Evolutionary conservation across 2,113 vertebrate species (phyloP).

Genomic region (Ia io): DNA sequence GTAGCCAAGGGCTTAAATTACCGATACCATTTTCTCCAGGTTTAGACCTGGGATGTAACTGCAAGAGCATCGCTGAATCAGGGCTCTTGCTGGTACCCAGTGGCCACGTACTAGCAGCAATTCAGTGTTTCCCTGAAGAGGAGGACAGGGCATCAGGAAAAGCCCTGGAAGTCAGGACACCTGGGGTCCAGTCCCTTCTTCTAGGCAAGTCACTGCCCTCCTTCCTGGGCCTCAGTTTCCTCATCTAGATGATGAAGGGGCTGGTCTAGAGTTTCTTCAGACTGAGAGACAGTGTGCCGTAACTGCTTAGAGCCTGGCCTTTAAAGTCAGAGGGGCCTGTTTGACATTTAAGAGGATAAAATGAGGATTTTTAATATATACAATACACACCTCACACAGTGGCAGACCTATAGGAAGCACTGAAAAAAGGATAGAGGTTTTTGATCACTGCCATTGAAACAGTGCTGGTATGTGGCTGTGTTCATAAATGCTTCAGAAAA

Average conservation of each 20-base stretch:
- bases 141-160: too few species aligned
- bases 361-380: not conserved
- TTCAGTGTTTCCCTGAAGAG: not conserved
- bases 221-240: not conserved
- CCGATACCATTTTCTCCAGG: not conserved
- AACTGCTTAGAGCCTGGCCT: not conserved
- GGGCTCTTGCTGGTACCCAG: too few species aligned
- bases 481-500: not conserved
- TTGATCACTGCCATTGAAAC: not conserved
- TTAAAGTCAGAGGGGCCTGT: not conserved
- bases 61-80: not conserved
- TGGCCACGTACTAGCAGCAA: not conserved
- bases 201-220: not conserved
- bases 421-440: not conserved
- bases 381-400: not conserved
- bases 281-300: not conserved
- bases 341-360: not conserved
- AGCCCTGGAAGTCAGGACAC: not conserved
- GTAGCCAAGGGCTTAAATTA: not conserved
- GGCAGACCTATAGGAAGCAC: not conserved
- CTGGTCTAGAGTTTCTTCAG: not conserved
- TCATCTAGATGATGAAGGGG: not conserved
- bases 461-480: not conserved
- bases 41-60: not conserved
- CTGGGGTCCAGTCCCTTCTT: too few species aligned